A percentile compares a stretch with the other conserved stretches of the same genome.
phyloP scores from a whole-genome alignment of 2,888 invertebrate species.

The Unio pictorum region DNA sequence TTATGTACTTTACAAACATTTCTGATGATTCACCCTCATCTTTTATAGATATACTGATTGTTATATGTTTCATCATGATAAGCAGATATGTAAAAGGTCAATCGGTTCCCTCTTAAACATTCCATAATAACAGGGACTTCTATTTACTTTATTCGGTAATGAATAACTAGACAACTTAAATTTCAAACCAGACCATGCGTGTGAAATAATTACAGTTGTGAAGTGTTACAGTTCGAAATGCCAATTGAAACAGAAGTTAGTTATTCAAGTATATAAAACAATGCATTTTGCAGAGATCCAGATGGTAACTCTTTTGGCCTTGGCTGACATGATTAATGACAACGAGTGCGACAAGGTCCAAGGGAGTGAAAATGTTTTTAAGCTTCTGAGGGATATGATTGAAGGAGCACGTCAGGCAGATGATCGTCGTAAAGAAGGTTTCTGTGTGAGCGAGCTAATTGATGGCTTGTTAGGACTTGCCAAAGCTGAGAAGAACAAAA shows the following conservation, averaged over 20 bases:
- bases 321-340: conserved; percentile 55
- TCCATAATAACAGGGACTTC: too few species aligned
- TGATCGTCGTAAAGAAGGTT: conserved; percentile 45
- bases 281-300: conserved; percentile 44
- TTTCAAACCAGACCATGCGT: too few species aligned
- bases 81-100: too few species aligned
- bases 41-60: too few species aligned
- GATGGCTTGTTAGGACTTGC: conserved; percentile 51
- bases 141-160: too few species aligned
- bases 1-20: too few species aligned
- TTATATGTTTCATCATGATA: too few species aligned
- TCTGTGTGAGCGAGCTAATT: conserved; percentile 50
- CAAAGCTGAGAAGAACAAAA: conserved; percentile 53
- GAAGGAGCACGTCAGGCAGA: conserved; percentile 23
- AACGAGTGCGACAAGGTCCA: conserved; percentile 49
- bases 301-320: conserved; percentile 47
- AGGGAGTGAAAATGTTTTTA: conserved; percentile 43
- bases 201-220: neutral
- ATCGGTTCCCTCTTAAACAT: too few species aligned
- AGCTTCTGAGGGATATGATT: conserved; percentile 43
- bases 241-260: too few species aligned
- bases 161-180: too few species aligned
- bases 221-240: neutral
- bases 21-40: too few species aligned
- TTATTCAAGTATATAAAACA: neutral